These are phyloP conservation scores for Trachythela sp. DNA, from an alignment of 64 coral and sea anemone species.

Conservation along the genomic window DNA sequence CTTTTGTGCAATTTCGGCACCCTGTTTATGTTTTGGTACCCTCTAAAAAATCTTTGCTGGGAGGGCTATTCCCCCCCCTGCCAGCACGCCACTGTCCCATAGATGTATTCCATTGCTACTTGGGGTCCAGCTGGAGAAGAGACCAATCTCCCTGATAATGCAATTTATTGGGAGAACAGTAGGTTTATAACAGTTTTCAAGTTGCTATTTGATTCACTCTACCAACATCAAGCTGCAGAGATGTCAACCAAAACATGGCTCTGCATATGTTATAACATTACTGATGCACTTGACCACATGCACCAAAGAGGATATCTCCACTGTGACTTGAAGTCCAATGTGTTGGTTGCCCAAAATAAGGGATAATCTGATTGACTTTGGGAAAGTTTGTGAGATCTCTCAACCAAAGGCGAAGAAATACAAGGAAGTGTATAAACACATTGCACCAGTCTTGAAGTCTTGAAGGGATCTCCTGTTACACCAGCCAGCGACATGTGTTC, in stretches of 20 bases:
- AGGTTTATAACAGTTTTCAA: neutral
- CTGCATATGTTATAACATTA: neutral
- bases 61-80: no score
- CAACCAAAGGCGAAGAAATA: conserved; percentile 37
- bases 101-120: conserved; percentile 28
- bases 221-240: neutral
- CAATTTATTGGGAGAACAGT: conserved; percentile 22
- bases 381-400: conserved; percentile 22
- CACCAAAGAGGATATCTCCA: conserved; percentile 46
- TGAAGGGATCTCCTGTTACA: conserved; percentile 47
- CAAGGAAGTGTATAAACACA: conserved; percentile 35
- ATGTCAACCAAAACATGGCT: neutral
- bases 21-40: no score
- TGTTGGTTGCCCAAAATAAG: conserved; percentile 25
- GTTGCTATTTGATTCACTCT: conserved; percentile 3
- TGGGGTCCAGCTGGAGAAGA: conserved; percentile 32
- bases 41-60: no score
- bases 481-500: conserved; percentile 50
- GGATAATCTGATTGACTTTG: conserved; percentile 57
- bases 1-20: no score
- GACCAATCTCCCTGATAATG: conserved; percentile 31
- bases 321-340: conserved; percentile 45
- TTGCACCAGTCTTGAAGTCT: conserved; percentile 49
- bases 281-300: conserved; percentile 48
- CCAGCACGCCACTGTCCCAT: no score